phyloP scores from a whole-genome alignment of 2,113 vertebrate species.

The Tetrax tetrax region DNA sequence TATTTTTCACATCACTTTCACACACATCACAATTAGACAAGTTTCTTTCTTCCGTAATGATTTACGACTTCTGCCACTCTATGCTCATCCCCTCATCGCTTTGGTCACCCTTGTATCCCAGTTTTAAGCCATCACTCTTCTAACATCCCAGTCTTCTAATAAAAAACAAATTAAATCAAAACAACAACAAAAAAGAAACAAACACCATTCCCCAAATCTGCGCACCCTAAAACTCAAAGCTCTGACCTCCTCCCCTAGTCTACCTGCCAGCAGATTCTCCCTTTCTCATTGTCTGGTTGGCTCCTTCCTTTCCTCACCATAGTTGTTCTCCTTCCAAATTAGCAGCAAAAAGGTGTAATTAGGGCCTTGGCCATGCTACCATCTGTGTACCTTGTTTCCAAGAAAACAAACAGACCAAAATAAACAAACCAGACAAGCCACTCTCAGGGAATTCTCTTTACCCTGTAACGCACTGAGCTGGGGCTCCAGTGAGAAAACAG shows the following conservation, averaged over 20 bases:
- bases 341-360: background rate
- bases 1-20: background rate
- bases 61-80: background rate
- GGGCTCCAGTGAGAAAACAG: background rate
- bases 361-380: background rate
- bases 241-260: background rate
- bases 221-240: background rate
- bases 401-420: background rate
- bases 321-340: background rate
- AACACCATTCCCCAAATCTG: background rate
- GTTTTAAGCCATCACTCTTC: background rate
- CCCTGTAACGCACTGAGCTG: background rate
- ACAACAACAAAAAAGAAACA: background rate
- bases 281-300: background rate
- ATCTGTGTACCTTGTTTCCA: background rate
- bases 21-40: background rate
- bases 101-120: background rate
- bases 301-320: background rate
- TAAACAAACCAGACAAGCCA: background rate
- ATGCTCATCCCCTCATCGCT: background rate
- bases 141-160: background rate
- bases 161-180: background rate
- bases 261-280: background rate
- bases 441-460: background rate
- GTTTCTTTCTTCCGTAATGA: background rate